These are phyloP conservation scores for Campoplex nolae DNA, from an alignment of 2,888 invertebrate species.

Conservation along the genomic window DNA sequence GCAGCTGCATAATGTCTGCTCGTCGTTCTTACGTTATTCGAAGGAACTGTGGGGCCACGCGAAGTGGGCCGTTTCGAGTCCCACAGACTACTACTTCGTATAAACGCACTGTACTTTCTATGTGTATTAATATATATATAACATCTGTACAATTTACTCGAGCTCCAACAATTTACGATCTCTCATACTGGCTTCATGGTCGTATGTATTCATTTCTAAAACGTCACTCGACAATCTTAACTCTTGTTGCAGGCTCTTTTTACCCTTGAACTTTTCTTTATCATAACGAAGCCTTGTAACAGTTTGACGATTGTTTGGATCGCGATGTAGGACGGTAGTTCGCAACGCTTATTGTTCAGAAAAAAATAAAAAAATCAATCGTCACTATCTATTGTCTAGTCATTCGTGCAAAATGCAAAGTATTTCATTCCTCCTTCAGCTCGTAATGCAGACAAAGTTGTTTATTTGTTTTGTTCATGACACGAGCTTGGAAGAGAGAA, in stretches of 20 bases:
- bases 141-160: constrained; percentile 25
- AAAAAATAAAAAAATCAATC: background rate
- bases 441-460: background rate
- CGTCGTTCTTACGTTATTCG: constrained; percentile 45
- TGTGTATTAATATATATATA: background rate
- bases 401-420: background rate
- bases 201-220: constrained; percentile 63
- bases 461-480: constrained; percentile 13
- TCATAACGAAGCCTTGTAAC: constrained; percentile 41
- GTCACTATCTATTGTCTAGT: background rate
- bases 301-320: constrained; percentile 34
- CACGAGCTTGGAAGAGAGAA: background rate
- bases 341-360: background rate
- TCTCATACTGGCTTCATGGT: constrained; percentile 40
- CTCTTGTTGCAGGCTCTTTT: background rate
- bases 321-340: constrained; percentile 12
- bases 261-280: constrained; percentile 44
- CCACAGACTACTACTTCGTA: constrained; percentile 42
- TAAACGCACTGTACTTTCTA: background rate
- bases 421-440: constrained; percentile 11
- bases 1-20: constrained; percentile 83
- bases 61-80: constrained; percentile 61
- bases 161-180: constrained; percentile 64
- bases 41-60: constrained; percentile 53
- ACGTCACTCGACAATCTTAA: constrained; percentile 31